These are phyloP conservation scores for Ennomos quercinarius DNA, from an alignment of 2,888 invertebrate species.

Conservation along the genomic window DNA sequence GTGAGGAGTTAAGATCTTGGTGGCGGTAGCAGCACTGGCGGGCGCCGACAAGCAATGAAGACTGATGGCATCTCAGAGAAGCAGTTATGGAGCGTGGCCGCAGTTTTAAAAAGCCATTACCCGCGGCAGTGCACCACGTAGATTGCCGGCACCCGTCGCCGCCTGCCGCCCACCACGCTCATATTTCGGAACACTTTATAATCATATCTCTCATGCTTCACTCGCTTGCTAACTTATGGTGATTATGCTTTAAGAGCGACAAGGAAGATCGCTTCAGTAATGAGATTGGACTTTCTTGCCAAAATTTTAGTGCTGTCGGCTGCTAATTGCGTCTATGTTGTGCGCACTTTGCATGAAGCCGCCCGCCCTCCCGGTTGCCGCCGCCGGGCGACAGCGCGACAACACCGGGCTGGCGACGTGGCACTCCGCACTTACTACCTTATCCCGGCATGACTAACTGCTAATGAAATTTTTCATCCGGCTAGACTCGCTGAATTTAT, in stretches of 20 bases:
- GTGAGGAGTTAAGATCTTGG: conserved; percentile 78
- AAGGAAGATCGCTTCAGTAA: conserved; percentile 83
- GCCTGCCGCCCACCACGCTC: conserved; percentile 62
- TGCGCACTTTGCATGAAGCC: conserved; percentile 37
- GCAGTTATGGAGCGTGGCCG: conserved; percentile 85
- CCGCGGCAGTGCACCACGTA: conserved; percentile 80
- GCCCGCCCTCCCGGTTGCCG: conserved; percentile 7
- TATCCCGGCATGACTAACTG: conserved; percentile 60
- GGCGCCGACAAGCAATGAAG: conserved; percentile 86
- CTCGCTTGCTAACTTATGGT: conserved; percentile 84
- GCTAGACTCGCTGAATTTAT: conserved; percentile 53
- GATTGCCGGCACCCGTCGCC: conserved; percentile 69
- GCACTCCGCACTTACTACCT: conserved; percentile 48
- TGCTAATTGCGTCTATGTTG: conserved; percentile 80
- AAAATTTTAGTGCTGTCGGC: conserved; percentile 83
- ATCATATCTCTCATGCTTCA: conserved; percentile 84
- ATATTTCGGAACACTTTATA: conserved; percentile 85
- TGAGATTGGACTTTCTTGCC: conserved; percentile 83
- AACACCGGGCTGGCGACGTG: conserved; percentile 36
- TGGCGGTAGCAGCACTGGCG: conserved; percentile 62
- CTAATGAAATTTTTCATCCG: conserved; percentile 63
- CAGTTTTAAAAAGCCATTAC: conserved; percentile 86
- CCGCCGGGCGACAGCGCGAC: conserved; percentile 26
- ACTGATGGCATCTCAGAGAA: conserved; percentile 83
- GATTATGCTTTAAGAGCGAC: conserved; percentile 84